A percentile compares a stretch with the other conserved stretches of the same genome.
phyloP scores from a whole-genome alignment of 1,140 invertebrate genomes.

The Pemphigus obesinymphae region DNA sequence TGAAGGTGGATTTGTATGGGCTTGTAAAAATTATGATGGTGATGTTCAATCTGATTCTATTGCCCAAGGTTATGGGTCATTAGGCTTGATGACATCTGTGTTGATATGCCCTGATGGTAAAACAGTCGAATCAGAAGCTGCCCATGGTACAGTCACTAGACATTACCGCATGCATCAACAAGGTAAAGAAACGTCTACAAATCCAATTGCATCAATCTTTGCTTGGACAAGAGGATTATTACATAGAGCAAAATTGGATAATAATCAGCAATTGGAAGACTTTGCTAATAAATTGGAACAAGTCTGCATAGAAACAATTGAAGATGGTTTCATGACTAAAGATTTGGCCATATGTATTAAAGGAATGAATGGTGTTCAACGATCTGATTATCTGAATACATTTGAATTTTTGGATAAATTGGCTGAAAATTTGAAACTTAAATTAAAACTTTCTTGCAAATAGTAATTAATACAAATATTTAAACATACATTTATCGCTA shows the following conservation, averaged over 20 bases:
- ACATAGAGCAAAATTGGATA: constrained; percentile 89
- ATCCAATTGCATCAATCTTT: constrained; percentile 98
- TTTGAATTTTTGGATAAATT: constrained; percentile 97
- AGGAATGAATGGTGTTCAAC: constrained; percentile 75
- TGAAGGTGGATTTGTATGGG: constrained; percentile 98
- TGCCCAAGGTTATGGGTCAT: constrained; percentile 87
- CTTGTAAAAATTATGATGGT: constrained; percentile 98
- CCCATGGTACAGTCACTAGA: constrained; percentile 94
- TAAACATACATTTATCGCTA: neutral
- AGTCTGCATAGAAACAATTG: constrained; percentile 92
- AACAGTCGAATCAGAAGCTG: constrained; percentile 95
- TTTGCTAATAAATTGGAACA: constrained; percentile 81
- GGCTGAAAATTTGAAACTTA: constrained; percentile 83
- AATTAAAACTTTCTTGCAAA: constrained; percentile 51
- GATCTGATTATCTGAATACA: constrained; percentile 90
- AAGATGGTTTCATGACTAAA: constrained; percentile 94
- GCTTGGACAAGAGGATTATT: constrained; percentile 91
- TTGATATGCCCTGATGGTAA: constrained; percentile 92
- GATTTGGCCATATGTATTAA: constrained; percentile 98
- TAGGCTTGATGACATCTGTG: constrained; percentile 95
- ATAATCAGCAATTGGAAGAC: constrained; percentile 67
- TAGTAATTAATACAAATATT: constrained; percentile 9
- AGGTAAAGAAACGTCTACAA: constrained; percentile 95
- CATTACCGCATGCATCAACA: constrained; percentile 92
- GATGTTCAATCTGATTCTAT: constrained; percentile 98